Evolutionary conservation across 2,888 invertebrate genomes (phyloP).

Genomic region (Chloromyia formosa): DNA sequence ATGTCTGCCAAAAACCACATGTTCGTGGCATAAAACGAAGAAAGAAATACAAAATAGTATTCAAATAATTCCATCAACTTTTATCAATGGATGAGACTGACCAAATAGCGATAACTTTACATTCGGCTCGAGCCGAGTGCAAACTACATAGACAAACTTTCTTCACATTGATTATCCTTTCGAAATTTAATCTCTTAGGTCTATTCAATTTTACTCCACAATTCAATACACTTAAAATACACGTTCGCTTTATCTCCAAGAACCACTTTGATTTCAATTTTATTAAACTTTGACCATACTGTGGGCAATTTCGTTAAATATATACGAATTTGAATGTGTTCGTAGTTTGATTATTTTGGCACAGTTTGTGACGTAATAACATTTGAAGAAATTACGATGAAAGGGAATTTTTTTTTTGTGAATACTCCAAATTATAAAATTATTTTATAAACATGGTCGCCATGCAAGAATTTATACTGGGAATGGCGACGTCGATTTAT

Average conservation of each 20-base stretch:
- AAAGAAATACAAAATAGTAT: conserved; percentile 10
- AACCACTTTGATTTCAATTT: conserved; percentile 28
- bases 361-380: too few relatives aligned
- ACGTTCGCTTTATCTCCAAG: conserved; percentile 1
- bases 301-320: neutral
- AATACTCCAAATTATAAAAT: too few relatives aligned
- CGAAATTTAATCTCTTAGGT: conserved; percentile 30
- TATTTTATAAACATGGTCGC: too few relatives aligned
- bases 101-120: conserved; percentile 24
- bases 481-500: too few relatives aligned
- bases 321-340: neutral
- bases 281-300: conserved; percentile 33
- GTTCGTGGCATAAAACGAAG: too few relatives aligned
- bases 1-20: too few relatives aligned
- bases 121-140: neutral
- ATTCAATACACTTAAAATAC: conserved; percentile 29
- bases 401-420: too few relatives aligned
- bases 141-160: conserved; percentile 17
- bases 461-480: too few relatives aligned
- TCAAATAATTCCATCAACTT: neutral
- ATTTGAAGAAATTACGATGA: too few relatives aligned
- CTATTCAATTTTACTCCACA: conserved; percentile 32
- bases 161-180: conserved; percentile 20
- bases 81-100: neutral
- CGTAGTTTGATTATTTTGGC: neutral